Evolutionary conservation across 2,113 vertebrate genomes (phyloP), one percentile per base, ranked within the genome.

Genomic region (Pelodiscus sinensis): DNA sequence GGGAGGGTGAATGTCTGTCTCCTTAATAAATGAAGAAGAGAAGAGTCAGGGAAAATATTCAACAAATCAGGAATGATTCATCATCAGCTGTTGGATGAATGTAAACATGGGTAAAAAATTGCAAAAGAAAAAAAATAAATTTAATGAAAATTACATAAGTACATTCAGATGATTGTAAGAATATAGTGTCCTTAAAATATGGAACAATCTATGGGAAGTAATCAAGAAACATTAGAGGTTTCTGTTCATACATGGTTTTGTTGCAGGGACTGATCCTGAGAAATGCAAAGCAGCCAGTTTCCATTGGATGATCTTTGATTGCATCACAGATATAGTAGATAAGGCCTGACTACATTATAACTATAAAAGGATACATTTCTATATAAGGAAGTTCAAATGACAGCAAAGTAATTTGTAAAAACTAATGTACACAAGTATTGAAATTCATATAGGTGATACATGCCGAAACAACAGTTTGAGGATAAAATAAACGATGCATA

Each of bases 311-410:
- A 82, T 90, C 55, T 92, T 94, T 94, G 71, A 90, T 93, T 0
- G 0, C 58, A 9, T 92, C 88, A 65, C 55, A 85, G 85, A 88
- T 77, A 88, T 81, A 35, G 38, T 85, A 51, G 87, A 79, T 90
- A 85, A 85, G 87, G 65, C 84, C 81, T 77, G 84, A 92, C 71
- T 90, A 94, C 71, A 90, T 9, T 86, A 14, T 73, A 91, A 90
- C 27, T 94, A 18, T 71, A 35, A 71, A 71, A 71, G 16, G 31
- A 71, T 35, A 81, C 87, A 57, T 57, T 86, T 25, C 65, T 94
- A 38, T 50, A 13, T 89, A 81, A 86, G 68, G 87, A 83, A 73
- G 84, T 50, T 81, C 88, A 92, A 81, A 65, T 87, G 82, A 96
- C 51, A 52, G 82, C 92, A 93, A 27, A 12, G 9, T 79, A 77